Evolutionary conservation across 2,113 vertebrate genomes (phyloP).

Genomic region (Puffinus mauretanicus): DNA sequence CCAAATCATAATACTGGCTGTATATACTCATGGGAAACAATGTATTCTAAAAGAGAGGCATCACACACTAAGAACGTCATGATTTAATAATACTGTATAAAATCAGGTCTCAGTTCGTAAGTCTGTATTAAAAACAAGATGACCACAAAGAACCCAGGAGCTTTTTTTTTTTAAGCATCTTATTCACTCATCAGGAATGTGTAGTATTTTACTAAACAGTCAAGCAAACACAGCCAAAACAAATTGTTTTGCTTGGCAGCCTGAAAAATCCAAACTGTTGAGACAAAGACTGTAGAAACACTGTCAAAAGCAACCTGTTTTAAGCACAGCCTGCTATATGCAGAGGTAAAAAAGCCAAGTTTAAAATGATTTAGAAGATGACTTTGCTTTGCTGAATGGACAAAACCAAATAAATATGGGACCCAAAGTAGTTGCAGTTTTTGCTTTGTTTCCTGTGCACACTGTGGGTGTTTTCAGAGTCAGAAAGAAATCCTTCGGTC

Average conservation of each 20-base stretch:
- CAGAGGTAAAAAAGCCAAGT: background rate
- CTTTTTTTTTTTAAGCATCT: constrained; percentile 48
- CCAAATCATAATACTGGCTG: background rate
- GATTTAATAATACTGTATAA: background rate
- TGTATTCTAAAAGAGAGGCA: background rate
- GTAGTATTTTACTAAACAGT: constrained; percentile 60
- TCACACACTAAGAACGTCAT: background rate
- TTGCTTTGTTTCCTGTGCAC: background rate
- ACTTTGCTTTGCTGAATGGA: constrained; percentile 30
- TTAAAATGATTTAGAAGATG: background rate
- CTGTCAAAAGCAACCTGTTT: background rate
- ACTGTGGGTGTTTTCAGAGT: background rate
- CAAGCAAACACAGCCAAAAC: constrained; percentile 50
- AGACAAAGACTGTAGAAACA: constrained; percentile 46
- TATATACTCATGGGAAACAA: background rate
- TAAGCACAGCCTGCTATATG: background rate
- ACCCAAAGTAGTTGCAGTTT: background rate
- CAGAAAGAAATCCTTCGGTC: background rate
- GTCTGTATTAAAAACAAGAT: constrained; percentile 60
- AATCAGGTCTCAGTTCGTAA: constrained; percentile 9
- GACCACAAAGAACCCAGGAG: constrained; percentile 45
- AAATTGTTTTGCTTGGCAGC: constrained; percentile 71
- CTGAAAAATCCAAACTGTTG: constrained; percentile 14
- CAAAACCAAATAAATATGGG: background rate
- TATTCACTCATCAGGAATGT: constrained; percentile 74